Conservation (phyloP, 2,888 invertebrate genomes). For the Idaea dimidiata region DNA sequence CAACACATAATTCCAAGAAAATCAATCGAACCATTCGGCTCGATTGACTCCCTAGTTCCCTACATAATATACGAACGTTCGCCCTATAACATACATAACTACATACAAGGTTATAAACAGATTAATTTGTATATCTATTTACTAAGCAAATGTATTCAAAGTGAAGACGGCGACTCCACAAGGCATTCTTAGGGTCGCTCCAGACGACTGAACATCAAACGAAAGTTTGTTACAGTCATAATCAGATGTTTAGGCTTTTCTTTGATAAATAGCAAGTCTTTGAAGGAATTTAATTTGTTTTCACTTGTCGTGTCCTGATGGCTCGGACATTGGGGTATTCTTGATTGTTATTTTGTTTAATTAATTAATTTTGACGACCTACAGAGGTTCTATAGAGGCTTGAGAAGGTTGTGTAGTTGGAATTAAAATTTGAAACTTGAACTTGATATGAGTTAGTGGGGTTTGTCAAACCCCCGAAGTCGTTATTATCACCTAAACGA, state of each 20-base stretch:
- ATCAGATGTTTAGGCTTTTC: slow-evolving; percentile 71
- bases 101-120: background rate
- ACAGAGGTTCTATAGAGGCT: too few relatives aligned
- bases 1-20: background rate
- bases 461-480: too few relatives aligned
- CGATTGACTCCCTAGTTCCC: background rate
- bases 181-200: slow-evolving; percentile 67
- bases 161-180: slow-evolving; percentile 42
- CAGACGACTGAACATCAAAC: slow-evolving; percentile 68
- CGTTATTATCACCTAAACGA: background rate
- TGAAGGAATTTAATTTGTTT: slow-evolving; percentile 73
- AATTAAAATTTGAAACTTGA: background rate
- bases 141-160: slow-evolving; percentile 30
- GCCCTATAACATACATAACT: background rate
- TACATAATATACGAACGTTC: background rate
- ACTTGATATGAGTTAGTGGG: too few relatives aligned
- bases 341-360: slow-evolving; percentile 9
- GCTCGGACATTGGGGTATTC: slow-evolving; percentile 12
- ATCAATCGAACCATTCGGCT: background rate
- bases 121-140: slow-evolving; percentile 3
- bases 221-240: slow-evolving; percentile 54
- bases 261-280: slow-evolving; percentile 74
- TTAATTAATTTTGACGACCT: background rate
- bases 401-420: background rate
- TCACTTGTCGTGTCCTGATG: slow-evolving; percentile 45